Evolutionary conservation across 1,140 invertebrate species (phyloP), one percentile per base, ranked within the genome.

Genomic region (Heliconius nattereri): DNA sequence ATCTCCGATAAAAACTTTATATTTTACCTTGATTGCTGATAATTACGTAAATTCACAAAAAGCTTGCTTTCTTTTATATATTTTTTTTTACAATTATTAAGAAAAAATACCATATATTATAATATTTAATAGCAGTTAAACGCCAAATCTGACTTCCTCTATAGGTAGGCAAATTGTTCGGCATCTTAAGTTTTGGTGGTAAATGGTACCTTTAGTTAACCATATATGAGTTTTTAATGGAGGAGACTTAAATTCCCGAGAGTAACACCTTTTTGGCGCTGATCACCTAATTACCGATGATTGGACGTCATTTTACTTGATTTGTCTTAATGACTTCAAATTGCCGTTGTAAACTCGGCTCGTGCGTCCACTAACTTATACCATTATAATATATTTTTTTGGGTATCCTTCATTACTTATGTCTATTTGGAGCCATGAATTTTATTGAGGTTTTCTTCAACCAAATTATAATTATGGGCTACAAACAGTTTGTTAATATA

Each of bases 231-330:
- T 82, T 90, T 90, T 89, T 91, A 89, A 90, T 89, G 83, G 83
- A 80, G 20, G 37, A 80, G 77, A 81, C 76, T 86, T 85, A 81
- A 85, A 84, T 75, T 81, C 80, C 83, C 57, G 82, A 85, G 84
- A 87, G 86, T 91, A 90, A 93, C 91, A 93, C 91, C 86, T 91
- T 90, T 92, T 92, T 90, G 85, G 81, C 88, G 85, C 80, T 85
- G 84, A 92, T 88, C 87, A 86, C 82, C 85, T 90, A 87, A 93
- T 93, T 91, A 90, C 83, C 72, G 82, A 84, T 86, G 87, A 92
- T 93, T 89, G 90, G 40, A 85, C 85, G 84, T 89, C 86, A 80
- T 87, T 88, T 80, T 73, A 81, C 80, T 86, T 87, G 87, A 90
- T 89, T 92, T 88, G 85, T 86, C 83, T 85, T 91, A 91, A 93